Conservation (phyloP, 2,797 vertebrate genomes). For the Gymnopithys bicolor region DNA sequence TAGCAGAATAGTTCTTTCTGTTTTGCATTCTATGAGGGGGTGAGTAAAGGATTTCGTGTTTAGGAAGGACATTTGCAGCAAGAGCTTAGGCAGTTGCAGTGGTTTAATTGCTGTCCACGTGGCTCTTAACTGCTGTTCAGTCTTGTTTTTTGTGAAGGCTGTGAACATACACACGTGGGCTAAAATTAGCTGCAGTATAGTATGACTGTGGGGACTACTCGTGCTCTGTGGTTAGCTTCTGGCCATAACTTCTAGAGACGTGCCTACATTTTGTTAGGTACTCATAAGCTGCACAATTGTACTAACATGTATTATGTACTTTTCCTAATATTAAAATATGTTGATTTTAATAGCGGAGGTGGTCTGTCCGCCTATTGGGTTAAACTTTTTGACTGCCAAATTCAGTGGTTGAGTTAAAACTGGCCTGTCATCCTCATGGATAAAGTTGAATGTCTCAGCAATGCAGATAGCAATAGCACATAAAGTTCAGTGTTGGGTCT, state of each 20-base stretch:
- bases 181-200: neutral
- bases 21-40: fast-evolving
- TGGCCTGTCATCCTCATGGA: neutral
- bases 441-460: neutral
- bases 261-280: neutral
- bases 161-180: neutral
- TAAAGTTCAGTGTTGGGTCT: neutral
- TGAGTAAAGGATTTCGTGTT: neutral
- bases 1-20: neutral
- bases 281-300: neutral
- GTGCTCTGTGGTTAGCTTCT: neutral
- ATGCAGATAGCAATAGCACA: neutral
- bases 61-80: neutral
- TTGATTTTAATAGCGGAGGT: neutral
- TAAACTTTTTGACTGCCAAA: neutral
- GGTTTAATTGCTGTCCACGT: neutral
- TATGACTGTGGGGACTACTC: neutral
- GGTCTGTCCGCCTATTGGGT: neutral
- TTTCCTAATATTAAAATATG: neutral
- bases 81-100: neutral
- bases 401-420: neutral
- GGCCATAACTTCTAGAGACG: neutral
- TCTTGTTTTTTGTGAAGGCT: neutral
- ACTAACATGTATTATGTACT: neutral
- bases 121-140: neutral